phyloP scores from a whole-genome alignment of 1,140 invertebrate species.

The Gryllus bimaculatus region DNA sequence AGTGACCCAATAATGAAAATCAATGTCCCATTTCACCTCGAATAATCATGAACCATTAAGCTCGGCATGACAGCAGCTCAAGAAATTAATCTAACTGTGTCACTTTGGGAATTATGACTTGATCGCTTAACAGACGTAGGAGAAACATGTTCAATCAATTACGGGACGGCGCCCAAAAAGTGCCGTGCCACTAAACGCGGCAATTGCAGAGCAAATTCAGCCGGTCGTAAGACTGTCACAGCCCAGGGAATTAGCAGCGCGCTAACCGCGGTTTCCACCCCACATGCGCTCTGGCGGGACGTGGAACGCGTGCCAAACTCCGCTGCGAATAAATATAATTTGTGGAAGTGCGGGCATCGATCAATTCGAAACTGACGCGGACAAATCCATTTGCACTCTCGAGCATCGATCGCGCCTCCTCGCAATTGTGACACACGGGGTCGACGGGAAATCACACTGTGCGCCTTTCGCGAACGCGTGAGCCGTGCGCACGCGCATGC shows the following conservation, averaged over 20 bases:
- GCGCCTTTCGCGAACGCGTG: neutral
- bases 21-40: too few species aligned
- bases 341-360: neutral
- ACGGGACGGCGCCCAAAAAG: neutral
- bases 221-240: neutral
- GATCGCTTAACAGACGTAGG: too few species aligned
- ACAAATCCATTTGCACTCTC: neutral
- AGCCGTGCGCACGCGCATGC: too few species aligned
- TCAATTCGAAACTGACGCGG: neutral
- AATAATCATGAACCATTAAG: too few species aligned
- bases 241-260: neutral
- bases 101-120: too few species aligned
- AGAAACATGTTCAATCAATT: too few species aligned
- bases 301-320: neutral
- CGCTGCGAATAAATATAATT: neutral
- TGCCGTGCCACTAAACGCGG: neutral
- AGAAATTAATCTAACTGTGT: too few species aligned
- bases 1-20: too few species aligned
- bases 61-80: too few species aligned
- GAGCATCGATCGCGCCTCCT: neutral
- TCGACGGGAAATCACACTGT: neutral
- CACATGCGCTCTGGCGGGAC: neutral
- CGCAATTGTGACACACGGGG: neutral
- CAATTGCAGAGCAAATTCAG: neutral
- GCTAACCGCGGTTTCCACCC: neutral